Conservation (phyloP, 1,140 invertebrate genomes). For the Venturia canescens region DNA sequence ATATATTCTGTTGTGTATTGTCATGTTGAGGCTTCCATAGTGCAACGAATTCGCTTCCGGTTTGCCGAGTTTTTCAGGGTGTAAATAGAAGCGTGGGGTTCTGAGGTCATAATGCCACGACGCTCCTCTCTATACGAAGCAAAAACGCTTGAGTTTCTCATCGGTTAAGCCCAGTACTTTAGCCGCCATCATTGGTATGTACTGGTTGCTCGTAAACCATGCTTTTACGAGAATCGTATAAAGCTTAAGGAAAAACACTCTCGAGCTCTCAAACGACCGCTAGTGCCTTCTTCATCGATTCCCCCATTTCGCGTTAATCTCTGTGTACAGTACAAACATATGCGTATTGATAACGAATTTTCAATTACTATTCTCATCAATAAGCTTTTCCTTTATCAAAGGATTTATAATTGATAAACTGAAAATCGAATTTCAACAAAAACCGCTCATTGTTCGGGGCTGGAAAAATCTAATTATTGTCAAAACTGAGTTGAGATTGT, state of each 20-base stretch:
- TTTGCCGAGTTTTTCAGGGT: no score
- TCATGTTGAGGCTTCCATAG: neutral
- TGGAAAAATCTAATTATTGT: no score
- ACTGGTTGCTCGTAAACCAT: constrained; percentile 61
- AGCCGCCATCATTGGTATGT: constrained; percentile 41
- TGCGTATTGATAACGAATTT: neutral
- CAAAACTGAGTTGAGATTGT: no score
- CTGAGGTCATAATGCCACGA: constrained; percentile 10
- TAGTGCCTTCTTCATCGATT: constrained; percentile 18
- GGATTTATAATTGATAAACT: no score
- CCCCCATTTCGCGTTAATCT: neutral
- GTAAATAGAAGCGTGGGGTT: neutral
- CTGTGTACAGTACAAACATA: neutral
- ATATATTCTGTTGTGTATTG: neutral
- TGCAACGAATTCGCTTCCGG: neutral
- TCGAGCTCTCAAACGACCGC: neutral
- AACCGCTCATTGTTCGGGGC: no score
- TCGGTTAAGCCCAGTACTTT: constrained; percentile 11
- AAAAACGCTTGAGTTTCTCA: neutral
- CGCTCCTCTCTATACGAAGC: neutral
- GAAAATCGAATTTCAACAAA: no score
- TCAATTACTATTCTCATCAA: no score
- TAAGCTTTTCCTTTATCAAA: no score
- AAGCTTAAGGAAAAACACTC: constrained; percentile 56
- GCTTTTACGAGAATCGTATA: constrained; percentile 64